Conservation (phyloP, 2,797 vertebrate genomes). For the Enteromius argenteus region DNA sequence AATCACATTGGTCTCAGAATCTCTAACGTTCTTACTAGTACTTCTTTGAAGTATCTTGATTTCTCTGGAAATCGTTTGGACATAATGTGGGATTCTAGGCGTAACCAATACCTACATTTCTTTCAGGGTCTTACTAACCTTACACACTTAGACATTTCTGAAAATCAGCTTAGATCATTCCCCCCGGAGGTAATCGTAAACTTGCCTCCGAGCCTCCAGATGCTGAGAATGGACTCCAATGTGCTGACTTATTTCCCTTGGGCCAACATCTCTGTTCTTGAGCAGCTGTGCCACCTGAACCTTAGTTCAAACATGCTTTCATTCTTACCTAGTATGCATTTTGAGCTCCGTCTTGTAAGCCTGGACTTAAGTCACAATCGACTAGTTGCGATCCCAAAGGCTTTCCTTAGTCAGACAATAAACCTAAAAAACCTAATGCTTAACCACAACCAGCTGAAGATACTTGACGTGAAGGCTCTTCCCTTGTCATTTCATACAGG, state of each 20-base stretch:
- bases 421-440: slow-evolving; percentile 73
- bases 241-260: slow-evolving; percentile 78
- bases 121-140: slow-evolving; percentile 79
- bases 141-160: slow-evolving; percentile 79
- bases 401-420: slow-evolving; percentile 73
- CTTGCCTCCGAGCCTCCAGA: slow-evolving; percentile 72
- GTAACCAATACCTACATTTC: slow-evolving; percentile 74
- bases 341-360: slow-evolving; percentile 67
- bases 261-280: slow-evolving; percentile 73
- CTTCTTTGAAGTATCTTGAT: slow-evolving; percentile 76
- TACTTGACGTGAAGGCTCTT: slow-evolving; percentile 69
- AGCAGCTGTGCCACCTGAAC: slow-evolving; percentile 72
- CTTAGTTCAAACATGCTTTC: slow-evolving; percentile 77
- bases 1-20: slow-evolving; percentile 80
- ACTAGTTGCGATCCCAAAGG: slow-evolving; percentile 72
- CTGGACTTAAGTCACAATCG: slow-evolving; percentile 84
- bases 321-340: slow-evolving; percentile 67
- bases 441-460: slow-evolving; percentile 77
- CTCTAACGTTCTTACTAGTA: slow-evolving; percentile 71
- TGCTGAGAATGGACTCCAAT: slow-evolving; percentile 75
- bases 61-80: slow-evolving; percentile 80
- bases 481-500: slow-evolving; percentile 68
- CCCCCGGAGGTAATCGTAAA: slow-evolving; percentile 67
- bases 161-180: slow-evolving; percentile 72
- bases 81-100: slow-evolving; percentile 78